Evolutionary conservation across 2,888 invertebrate genomes (phyloP).

Genomic region (Latrodectus elegans): DNA sequence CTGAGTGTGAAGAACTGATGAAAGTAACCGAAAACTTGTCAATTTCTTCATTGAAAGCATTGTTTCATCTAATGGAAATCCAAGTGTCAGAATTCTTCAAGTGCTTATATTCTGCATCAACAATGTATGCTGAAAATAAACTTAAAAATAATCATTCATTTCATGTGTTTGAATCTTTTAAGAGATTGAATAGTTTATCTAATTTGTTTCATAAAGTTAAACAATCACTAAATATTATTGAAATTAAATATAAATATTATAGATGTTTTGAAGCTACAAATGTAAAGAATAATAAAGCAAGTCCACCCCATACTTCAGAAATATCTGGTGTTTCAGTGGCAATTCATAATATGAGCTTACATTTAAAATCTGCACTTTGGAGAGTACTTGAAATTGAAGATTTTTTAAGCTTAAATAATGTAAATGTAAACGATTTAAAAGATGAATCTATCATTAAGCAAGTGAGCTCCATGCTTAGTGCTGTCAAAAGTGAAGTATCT

Average conservation of each 20-base stretch:
- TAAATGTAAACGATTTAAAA: background rate
- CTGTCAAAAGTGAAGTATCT: conserved; percentile 18
- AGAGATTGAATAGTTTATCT: background rate
- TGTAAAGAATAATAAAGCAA: background rate
- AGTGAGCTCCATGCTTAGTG: background rate
- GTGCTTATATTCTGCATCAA: conserved; percentile 8
- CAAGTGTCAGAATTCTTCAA: conserved; percentile 61
- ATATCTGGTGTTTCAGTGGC: conserved; percentile 20
- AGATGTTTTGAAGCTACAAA: conserved; percentile 32
- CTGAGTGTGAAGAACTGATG: conserved; percentile 23
- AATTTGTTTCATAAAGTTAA: conserved; percentile 8
- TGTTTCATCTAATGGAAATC: conserved; percentile 40
- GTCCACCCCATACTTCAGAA: background rate
- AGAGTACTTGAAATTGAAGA: conserved; percentile 41
- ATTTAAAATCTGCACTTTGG: conserved; percentile 54
- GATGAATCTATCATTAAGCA: background rate
- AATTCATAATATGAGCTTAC: conserved; percentile 55
- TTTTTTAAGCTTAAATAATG: background rate
- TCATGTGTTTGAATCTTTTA: background rate
- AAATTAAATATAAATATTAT: conserved; percentile 34
- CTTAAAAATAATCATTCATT: conserved; percentile 7
- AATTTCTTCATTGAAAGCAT: conserved; percentile 52
- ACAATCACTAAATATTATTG: background rate
- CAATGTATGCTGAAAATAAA: background rate
- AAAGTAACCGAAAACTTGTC: conserved; percentile 56